These are phyloP conservation scores for Myiotriccus ornatus DNA, from an alignment of 2,797 vertebrate species.

Conservation along the genomic window DNA sequence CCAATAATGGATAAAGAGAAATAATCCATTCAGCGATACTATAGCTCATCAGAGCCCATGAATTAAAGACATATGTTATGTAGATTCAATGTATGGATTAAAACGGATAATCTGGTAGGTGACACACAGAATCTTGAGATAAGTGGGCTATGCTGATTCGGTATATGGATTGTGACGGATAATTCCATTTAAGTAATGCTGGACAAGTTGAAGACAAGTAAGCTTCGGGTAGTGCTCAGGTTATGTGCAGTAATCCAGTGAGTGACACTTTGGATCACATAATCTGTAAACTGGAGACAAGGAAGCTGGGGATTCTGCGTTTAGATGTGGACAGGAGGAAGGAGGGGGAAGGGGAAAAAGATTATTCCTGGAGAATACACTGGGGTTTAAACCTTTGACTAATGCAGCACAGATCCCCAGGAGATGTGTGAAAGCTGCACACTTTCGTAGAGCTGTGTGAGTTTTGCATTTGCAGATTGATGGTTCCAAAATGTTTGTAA, in stretches of 20 bases:
- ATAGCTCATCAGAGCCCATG: constrained; percentile 50
- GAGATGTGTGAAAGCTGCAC: constrained; percentile 16
- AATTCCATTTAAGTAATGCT: constrained; percentile 71
- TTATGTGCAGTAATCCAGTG: constrained; percentile 54
- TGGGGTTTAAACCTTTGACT: constrained; percentile 55
- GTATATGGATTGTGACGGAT: constrained; percentile 63
- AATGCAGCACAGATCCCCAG: constrained; percentile 5
- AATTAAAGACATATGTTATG: constrained; percentile 71
- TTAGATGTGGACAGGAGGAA: constrained; percentile 16
- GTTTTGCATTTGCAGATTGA: constrained; percentile 14
- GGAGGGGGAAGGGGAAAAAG: neutral
- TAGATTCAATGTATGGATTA: constrained; percentile 72
- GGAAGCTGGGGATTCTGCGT: constrained; percentile 39
- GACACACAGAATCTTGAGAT: constrained; percentile 71
- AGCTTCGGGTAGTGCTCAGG: neutral
- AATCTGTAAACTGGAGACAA: constrained; percentile 54
- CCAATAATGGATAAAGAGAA: constrained; percentile 67
- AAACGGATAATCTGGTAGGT: constrained; percentile 72
- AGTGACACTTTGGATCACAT: constrained; percentile 42
- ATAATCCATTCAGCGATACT: constrained; percentile 66
- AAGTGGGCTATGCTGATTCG: constrained; percentile 61
- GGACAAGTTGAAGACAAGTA: constrained; percentile 65
- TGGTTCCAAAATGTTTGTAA: neutral
- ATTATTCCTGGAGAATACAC: constrained; percentile 16
- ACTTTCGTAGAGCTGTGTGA: neutral